Conservation (phyloP, 2,888 invertebrate genomes). For the Coelogynopora nodosa region DNA sequence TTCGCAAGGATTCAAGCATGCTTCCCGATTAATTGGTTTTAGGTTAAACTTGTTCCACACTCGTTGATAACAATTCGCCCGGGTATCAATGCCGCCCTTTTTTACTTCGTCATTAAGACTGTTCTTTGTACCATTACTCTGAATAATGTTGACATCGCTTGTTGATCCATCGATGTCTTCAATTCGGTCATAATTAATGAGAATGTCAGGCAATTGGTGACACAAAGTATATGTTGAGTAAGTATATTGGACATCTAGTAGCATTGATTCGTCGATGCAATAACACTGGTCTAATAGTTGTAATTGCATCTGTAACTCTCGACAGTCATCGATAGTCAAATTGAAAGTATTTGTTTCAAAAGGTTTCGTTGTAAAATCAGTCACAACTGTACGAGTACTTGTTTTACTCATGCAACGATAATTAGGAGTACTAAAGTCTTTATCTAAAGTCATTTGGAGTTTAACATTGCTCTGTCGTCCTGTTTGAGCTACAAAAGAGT, state of each 20-base stretch:
- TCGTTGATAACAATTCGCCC: not conserved
- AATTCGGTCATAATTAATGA: not conserved
- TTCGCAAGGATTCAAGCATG: not conserved
- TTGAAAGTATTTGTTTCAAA: not conserved
- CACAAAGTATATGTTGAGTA: not conserved
- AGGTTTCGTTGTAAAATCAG: not conserved
- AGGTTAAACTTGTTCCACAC: not conserved
- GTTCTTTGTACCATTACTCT: not conserved
- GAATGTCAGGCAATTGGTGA: not conserved
- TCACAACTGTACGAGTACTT: not conserved
- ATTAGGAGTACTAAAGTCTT: not conserved
- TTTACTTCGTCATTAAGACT: not conserved
- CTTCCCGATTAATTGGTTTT: not conserved
- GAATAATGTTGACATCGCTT: not conserved
- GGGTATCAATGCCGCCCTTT: not conserved
- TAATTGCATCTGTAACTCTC: not conserved
- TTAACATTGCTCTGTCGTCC: not conserved
- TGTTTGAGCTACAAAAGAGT: not conserved
- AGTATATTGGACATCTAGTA: not conserved
- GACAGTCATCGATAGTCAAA: not conserved
- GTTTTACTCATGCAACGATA: not conserved
- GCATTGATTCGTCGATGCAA: not conserved
- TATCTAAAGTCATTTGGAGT: not conserved
- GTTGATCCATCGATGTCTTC: not conserved
- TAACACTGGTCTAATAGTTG: not conserved